Percentiles rank a stretch among this genome's conserved stretches.
Conservation (phyloP, 2,888 invertebrate species). For the Conomelus anceps region DNA sequence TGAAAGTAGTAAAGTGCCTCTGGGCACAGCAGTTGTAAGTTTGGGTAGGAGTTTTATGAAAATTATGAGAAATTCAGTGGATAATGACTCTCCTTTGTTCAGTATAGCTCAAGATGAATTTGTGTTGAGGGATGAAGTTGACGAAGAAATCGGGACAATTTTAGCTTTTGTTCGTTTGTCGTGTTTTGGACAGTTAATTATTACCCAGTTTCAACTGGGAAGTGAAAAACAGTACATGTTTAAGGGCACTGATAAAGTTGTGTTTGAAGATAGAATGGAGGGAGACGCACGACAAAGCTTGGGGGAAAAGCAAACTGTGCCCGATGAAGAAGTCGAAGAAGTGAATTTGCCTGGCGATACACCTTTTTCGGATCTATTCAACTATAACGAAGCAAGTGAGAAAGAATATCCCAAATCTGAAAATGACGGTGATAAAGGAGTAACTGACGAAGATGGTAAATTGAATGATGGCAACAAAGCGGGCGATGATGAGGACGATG, state of each 20-base stretch:
- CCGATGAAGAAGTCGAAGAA: not conserved
- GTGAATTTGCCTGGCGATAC: not conserved
- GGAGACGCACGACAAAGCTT: not conserved
- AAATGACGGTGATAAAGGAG: not conserved
- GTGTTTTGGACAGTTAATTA: slow-evolving; percentile 39
- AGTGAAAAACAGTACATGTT: slow-evolving; percentile 37
- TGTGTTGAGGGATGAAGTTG: slow-evolving; percentile 28
- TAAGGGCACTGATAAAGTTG: slow-evolving; percentile 35
- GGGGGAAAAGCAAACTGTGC: not conserved
- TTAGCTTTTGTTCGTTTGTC: slow-evolving; percentile 37
- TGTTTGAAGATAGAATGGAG: not conserved
- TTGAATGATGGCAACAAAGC: not conserved
- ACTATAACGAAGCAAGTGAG: not conserved
- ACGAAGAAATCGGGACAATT: slow-evolving; percentile 37
- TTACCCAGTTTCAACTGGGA: slow-evolving; percentile 36
- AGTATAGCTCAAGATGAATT: slow-evolving; percentile 22
- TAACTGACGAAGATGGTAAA: not conserved
- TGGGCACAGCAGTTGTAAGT: slow-evolving; percentile 27
- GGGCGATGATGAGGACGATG: not conserved
- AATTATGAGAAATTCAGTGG: slow-evolving; percentile 5
- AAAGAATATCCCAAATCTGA: not conserved
- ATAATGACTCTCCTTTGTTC: slow-evolving; percentile 15
- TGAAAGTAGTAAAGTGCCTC: not conserved
- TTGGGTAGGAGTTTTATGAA: slow-evolving; percentile 28
- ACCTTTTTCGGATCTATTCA: not conserved